Evolutionary conservation across 2,113 vertebrate genomes (phyloP), one percentile per base, ranked within the genome.

Genomic region (Rhinoptilus africanus): DNA sequence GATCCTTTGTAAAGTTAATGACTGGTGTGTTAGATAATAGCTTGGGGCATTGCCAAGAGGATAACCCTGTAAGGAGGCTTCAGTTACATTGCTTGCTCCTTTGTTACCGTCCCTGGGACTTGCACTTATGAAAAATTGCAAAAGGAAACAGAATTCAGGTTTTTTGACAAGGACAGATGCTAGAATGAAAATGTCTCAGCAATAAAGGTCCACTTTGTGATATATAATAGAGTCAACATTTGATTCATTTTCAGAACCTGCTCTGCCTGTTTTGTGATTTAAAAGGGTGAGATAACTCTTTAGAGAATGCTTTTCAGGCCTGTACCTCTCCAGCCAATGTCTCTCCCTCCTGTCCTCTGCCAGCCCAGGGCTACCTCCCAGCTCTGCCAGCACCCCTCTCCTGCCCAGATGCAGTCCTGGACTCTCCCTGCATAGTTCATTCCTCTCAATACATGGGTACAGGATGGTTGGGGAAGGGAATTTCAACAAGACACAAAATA

Each of bases 1-100:
- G 90, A 96, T 96, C 96, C 91, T 98, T 97, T 97, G 93, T 96
- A 96, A 97, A 97, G 94, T 95, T 97, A 98, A 95, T 95, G 93
- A 96, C 89, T 97, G 85, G 77, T 92, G 88, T 93, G 80, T 83
- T 91, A 96, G 95, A 97, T 96, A 98, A 97, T 60, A 91, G 88
- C 81, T 72, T 93, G 94, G 89, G 88, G 83, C 91, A 77, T 67
- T 81, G 92, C 96, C 94, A 95, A 75, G 59, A 90, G 85, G 92
- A 97, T 95, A 96, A 96, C 92, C 85, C 88, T 86, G 77, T 93
- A 79, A 95, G 88, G 74, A 87, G 92, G 75, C 56, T 59, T 69
- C 66, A 74, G 64, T 76, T 94, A 72, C 66, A 88, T 30, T 84
- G 41, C 84, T 57, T 85, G 69, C 45, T 88, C 74, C 84, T 94